phyloP scores from a whole-genome alignment of 2,888 invertebrate species.

The Drosophila engyochracea region DNA sequence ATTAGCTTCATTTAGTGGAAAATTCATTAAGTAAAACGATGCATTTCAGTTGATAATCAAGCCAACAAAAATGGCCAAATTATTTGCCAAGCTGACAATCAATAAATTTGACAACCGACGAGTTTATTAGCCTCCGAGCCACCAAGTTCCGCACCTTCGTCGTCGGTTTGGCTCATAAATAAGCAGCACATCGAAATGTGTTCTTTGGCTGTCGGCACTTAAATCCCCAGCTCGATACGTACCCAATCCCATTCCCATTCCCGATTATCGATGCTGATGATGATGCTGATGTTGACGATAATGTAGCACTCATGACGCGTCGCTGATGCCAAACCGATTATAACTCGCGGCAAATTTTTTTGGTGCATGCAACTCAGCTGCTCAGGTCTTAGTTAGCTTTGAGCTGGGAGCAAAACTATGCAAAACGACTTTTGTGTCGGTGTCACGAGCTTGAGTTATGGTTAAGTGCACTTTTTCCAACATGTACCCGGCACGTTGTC shows the following conservation, averaged over 20 bases:
- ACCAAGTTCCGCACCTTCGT: neutral
- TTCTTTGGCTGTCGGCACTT: conserved; percentile 50
- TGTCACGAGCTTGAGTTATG: conserved; percentile 75
- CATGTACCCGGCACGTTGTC: conserved; percentile 7
- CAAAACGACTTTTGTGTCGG: conserved; percentile 61
- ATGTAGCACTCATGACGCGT: conserved; percentile 39
- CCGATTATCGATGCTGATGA: conserved; percentile 51
- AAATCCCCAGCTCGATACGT: conserved; percentile 46
- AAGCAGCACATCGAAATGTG: conserved; percentile 31
- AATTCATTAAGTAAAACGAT: neutral
- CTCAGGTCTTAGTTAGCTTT: conserved; percentile 14
- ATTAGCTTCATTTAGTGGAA: neutral
- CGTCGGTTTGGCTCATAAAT: conserved; percentile 57
- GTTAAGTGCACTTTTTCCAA: conserved; percentile 76
- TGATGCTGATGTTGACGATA: conserved; percentile 43
- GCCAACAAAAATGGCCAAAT: neutral
- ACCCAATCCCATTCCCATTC: conserved; percentile 15
- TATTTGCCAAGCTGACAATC: conserved; percentile 38
- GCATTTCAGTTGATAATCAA: neutral
- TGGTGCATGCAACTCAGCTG: conserved; percentile 56
- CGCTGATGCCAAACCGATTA: conserved; percentile 54
- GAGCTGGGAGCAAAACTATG: conserved; percentile 60
- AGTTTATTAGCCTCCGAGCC: conserved; percentile 74
- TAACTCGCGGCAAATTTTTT: conserved; percentile 52
- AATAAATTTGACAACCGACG: conserved; percentile 58